Percentiles rank a stretch among this genome's conserved stretches.
phyloP scores from a whole-genome alignment of 2,888 invertebrate genomes.

The Junonia oenone region DNA sequence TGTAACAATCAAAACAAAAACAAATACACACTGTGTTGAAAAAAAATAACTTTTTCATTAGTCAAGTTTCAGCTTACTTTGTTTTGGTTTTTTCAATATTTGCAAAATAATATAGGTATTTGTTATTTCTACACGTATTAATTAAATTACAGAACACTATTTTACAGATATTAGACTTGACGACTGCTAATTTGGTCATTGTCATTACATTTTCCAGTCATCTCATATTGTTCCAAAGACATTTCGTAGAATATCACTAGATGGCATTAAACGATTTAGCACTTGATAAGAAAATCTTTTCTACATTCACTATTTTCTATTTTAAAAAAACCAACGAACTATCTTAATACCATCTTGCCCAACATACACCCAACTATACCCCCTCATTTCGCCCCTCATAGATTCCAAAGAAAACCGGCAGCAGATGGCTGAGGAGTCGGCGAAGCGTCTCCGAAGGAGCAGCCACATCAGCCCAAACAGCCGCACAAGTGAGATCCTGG shows the following conservation, averaged over 20 bases:
- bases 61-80: too few species aligned
- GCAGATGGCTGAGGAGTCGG: conserved; percentile 63
- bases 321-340: neutral
- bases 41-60: too few species aligned
- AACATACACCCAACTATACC: conserved; percentile 22
- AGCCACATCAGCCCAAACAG: conserved; percentile 38
- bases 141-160: too few species aligned
- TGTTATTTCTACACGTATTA: too few species aligned
- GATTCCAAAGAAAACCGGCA: conserved; percentile 59
- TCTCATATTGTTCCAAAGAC: conserved; percentile 40
- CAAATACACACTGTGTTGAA: too few species aligned
- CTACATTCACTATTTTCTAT: neutral
- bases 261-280: conserved; percentile 49
- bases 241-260: conserved; percentile 56
- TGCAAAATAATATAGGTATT: too few species aligned
- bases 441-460: conserved; percentile 62
- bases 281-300: neutral
- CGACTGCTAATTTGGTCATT: conserved; percentile 29
- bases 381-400: conserved; percentile 39
- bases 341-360: conserved; percentile 6
- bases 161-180: neutral
- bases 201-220: conserved; percentile 39
- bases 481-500: conserved; percentile 81
- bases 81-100: too few species aligned
- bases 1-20: too few species aligned